Conservation (phyloP, 2,797 vertebrate genomes). For the Diplodus puntazzo region DNA sequence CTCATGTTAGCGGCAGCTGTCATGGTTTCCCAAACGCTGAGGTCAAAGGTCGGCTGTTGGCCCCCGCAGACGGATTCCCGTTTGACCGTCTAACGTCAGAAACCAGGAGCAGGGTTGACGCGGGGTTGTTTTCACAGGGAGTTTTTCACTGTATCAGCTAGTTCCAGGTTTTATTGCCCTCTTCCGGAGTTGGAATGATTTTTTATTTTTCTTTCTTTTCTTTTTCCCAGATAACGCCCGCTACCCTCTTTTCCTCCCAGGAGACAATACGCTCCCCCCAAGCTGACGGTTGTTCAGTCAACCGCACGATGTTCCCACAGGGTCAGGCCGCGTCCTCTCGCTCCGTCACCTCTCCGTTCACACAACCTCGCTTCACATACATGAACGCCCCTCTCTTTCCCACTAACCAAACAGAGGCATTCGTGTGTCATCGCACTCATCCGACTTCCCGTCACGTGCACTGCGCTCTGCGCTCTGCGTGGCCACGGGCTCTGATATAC, state of each 20-base stretch:
- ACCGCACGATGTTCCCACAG: slow-evolving; percentile 68
- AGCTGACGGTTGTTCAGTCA: slow-evolving; percentile 53
- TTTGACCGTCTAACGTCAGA: slow-evolving; percentile 45
- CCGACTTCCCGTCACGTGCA: slow-evolving; percentile 64
- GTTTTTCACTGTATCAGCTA: slow-evolving; percentile 67
- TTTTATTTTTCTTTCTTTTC: slow-evolving; percentile 36
- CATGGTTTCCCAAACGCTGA: slow-evolving; percentile 77
- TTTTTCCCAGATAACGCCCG: slow-evolving; percentile 21
- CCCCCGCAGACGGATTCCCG: slow-evolving; percentile 54
- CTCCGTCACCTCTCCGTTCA: slow-evolving; percentile 66
- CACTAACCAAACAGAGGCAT: slow-evolving; percentile 54
- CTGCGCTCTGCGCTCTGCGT: slow-evolving; percentile 2
- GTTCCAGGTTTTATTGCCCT: slow-evolving; percentile 58
- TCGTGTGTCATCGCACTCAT: slow-evolving; percentile 50
- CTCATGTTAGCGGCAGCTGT: slow-evolving; percentile 73
- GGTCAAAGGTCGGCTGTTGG: slow-evolving; percentile 72
- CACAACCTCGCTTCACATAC: slow-evolving; percentile 57
- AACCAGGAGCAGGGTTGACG: slow-evolving; percentile 44
- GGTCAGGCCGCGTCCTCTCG: slow-evolving; percentile 59
- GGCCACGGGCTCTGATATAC: neutral
- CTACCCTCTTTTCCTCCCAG: slow-evolving; percentile 47
- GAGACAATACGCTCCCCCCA: slow-evolving; percentile 56
- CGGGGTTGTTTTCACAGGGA: slow-evolving; percentile 67
- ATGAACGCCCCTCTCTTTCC: slow-evolving; percentile 27
- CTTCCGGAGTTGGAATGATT: slow-evolving; percentile 46